Conservation (phyloP, 1,140 invertebrate genomes). For the Lerema accius region DNA sequence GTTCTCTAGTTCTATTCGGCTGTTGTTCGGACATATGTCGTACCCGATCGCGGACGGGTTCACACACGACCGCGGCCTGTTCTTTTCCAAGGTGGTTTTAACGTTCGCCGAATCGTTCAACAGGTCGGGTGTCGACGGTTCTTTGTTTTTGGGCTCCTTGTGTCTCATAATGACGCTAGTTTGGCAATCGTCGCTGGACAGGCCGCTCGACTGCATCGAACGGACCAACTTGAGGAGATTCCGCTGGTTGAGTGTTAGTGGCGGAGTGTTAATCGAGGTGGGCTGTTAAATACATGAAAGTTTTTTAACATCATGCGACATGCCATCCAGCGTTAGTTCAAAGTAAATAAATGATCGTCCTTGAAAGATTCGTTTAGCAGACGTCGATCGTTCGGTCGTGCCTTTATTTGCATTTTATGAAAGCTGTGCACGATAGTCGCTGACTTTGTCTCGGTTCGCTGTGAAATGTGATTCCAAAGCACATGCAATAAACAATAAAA, state of each 20-base stretch:
- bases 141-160: constrained; percentile 74
- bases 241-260: constrained; percentile 83
- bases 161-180: constrained; percentile 81
- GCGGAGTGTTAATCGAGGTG: constrained; percentile 76
- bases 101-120: constrained; percentile 82
- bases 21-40: constrained; percentile 77
- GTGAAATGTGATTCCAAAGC: constrained; percentile 70
- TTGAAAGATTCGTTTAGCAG: constrained; percentile 44
- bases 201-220: constrained; percentile 81
- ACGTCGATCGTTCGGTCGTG: constrained; percentile 52
- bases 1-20: constrained; percentile 83
- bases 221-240: constrained; percentile 83
- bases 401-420: constrained; percentile 81
- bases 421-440: constrained; percentile 76
- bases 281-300: constrained; percentile 81
- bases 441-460: constrained; percentile 53
- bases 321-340: constrained; percentile 61
- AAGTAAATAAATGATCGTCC: constrained; percentile 43
- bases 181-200: constrained; percentile 82
- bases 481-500: constrained; percentile 81
- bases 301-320: constrained; percentile 74
- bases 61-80: constrained; percentile 87
- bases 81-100: constrained; percentile 81
- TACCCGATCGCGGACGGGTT: constrained; percentile 80
- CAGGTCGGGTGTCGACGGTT: constrained; percentile 81